A percentile compares a stretch with the other conserved stretches of the same genome.
phyloP scores from a whole-genome alignment of 2,113 vertebrate species.

The Vicugna pacos region DNA sequence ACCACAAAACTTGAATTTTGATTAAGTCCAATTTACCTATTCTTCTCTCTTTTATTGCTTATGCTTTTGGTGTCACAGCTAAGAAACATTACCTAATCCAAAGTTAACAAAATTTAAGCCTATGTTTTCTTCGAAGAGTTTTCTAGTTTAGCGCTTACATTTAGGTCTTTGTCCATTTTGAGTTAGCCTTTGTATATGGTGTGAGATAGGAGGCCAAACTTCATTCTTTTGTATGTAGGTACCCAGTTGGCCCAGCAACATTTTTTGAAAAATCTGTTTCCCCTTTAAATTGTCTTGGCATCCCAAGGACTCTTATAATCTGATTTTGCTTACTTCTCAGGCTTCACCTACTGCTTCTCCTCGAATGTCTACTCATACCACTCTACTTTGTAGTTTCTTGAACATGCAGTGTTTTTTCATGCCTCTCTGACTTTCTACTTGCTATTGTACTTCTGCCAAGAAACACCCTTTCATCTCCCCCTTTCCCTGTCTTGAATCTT shows the following conservation, averaged over 20 bases:
- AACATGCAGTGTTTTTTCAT: background rate
- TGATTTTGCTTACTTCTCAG: background rate
- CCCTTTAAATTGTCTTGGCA: background rate
- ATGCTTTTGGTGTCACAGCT: background rate
- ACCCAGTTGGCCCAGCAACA: background rate
- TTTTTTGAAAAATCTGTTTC: background rate
- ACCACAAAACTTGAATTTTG: background rate
- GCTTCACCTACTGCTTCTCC: background rate
- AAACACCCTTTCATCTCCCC: background rate
- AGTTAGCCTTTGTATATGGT: background rate
- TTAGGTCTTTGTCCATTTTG: background rate
- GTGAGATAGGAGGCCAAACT: background rate
- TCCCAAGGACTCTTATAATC: background rate
- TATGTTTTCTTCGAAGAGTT: background rate
- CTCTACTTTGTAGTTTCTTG: background rate
- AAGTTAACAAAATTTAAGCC: background rate
- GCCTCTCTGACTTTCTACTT: background rate
- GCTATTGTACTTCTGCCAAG: background rate
- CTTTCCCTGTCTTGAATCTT: background rate
- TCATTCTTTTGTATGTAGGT: background rate
- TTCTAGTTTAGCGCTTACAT: background rate
- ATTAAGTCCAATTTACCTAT: background rate
- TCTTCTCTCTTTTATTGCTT: slow-evolving; percentile 36
- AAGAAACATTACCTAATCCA: background rate
- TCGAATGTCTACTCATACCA: background rate